These are phyloP conservation scores for Neomonachus schauinslandi DNA, from an alignment of 2,113 vertebrate genomes.

Conservation along the genomic window DNA sequence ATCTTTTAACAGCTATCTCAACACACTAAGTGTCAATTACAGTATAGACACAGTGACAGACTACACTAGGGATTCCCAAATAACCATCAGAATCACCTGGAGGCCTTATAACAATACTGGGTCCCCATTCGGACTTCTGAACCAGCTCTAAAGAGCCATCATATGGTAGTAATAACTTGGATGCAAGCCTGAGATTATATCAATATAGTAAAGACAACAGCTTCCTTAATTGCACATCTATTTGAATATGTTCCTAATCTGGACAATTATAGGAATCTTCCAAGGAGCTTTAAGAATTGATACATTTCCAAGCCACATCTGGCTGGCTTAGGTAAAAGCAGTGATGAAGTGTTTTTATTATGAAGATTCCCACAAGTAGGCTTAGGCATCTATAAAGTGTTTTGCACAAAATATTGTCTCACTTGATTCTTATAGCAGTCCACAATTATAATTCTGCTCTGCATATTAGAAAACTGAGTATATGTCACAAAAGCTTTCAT, in stretches of 20 bases:
- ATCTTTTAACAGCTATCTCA: not conserved
- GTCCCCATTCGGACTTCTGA: not conserved
- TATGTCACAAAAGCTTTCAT: conserved; percentile 27
- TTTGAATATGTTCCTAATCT: not conserved
- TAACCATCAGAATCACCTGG: not conserved
- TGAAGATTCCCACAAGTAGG: not conserved
- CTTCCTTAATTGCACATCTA: not conserved
- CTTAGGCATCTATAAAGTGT: not conserved
- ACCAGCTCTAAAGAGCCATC: not conserved
- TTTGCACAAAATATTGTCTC: not conserved
- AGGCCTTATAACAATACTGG: not conserved
- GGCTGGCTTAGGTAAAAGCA: not conserved
- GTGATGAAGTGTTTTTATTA: not conserved
- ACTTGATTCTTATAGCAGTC: not conserved
- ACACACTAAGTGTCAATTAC: not conserved
- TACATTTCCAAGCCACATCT: not conserved
- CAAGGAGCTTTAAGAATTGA: not conserved
- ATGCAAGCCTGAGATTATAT: not conserved
- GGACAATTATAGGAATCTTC: not conserved
- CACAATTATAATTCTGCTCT: conserved; percentile 12
- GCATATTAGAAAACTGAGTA: not conserved
- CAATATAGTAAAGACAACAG: not conserved
- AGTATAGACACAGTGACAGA: not conserved
- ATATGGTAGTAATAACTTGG: not conserved
- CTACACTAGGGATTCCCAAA: not conserved